phyloP scores from a whole-genome alignment of 2,113 vertebrate species.

The Atractosteus spatula region DNA sequence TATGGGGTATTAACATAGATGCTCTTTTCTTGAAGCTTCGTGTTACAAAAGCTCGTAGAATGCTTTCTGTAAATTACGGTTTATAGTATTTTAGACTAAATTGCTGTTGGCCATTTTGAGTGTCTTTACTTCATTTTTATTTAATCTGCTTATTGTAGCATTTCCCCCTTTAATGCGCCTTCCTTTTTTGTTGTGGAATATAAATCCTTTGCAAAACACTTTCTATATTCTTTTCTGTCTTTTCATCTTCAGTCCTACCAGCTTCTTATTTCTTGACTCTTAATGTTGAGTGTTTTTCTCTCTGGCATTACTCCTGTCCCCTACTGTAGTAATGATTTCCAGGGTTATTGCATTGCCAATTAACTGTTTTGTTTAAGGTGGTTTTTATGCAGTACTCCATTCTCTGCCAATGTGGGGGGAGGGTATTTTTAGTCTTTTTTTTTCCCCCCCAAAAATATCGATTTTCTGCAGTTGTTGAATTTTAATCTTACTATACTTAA shows the following conservation, averaged over 20 bases:
- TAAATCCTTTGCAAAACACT: neutral
- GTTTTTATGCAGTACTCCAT: too few relatives aligned
- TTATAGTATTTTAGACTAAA: neutral
- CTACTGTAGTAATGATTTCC: conserved; percentile 24
- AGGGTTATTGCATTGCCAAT: neutral
- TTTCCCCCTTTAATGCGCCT: neutral
- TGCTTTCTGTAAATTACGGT: neutral
- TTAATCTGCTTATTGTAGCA: neutral
- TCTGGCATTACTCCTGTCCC: conserved; percentile 14
- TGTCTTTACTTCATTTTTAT: neutral
- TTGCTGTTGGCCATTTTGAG: neutral
- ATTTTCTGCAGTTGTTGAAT: too few relatives aligned
- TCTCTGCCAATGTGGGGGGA: too few relatives aligned
- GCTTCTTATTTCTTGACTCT: conserved; percentile 31
- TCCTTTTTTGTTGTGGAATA: neutral
- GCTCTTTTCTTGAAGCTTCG: neutral
- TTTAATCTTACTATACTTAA: too few relatives aligned
- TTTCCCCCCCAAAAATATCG: too few relatives aligned
- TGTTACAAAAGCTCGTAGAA: neutral
- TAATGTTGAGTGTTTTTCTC: conserved; percentile 18
- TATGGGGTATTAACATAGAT: neutral
- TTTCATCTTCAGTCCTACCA: neutral
- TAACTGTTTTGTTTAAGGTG: too few relatives aligned
- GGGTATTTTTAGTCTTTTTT: too few relatives aligned
- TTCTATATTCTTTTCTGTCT: neutral